phyloP scores from a whole-genome alignment of 2,113 vertebrate genomes.

The Macrotus californicus region DNA sequence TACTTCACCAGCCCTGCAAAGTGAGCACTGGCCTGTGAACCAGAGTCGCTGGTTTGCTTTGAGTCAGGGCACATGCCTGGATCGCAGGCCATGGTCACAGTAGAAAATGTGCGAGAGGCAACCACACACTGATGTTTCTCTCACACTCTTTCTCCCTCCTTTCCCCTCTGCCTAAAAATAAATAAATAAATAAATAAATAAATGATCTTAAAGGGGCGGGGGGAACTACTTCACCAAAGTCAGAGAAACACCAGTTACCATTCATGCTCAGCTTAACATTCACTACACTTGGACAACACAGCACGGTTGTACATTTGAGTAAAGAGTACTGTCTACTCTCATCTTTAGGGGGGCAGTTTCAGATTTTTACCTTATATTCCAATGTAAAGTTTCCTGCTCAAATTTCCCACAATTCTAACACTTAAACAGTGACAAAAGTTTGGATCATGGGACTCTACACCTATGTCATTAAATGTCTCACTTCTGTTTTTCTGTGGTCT shows the following conservation, averaged over 20 bases:
- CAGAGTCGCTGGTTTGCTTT: too few species aligned
- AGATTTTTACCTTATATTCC: constrained; percentile 11
- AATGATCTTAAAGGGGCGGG: too few species aligned
- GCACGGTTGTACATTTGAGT: background rate
- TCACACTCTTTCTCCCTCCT: too few species aligned
- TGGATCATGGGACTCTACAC: background rate
- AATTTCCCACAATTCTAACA: background rate
- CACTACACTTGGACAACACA: background rate
- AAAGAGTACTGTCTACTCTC: background rate
- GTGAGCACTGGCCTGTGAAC: too few species aligned
- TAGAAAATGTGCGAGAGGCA: too few species aligned
- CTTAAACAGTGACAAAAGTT: background rate
- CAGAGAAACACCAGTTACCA: background rate
- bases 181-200: too few species aligned
- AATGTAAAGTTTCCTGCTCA: background rate
- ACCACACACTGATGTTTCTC: too few species aligned
- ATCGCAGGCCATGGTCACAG: too few species aligned
- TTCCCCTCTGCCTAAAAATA: too few species aligned
- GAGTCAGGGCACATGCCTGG: too few species aligned
- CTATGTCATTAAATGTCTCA: background rate
- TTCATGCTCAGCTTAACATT: background rate
- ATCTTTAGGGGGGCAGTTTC: background rate
- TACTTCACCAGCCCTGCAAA: background rate
- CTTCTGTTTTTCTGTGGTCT: background rate
- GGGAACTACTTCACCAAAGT: background rate